These are phyloP conservation scores for Epinotia bilunana DNA, from an alignment of 2,888 invertebrate species.

Conservation along the genomic window DNA sequence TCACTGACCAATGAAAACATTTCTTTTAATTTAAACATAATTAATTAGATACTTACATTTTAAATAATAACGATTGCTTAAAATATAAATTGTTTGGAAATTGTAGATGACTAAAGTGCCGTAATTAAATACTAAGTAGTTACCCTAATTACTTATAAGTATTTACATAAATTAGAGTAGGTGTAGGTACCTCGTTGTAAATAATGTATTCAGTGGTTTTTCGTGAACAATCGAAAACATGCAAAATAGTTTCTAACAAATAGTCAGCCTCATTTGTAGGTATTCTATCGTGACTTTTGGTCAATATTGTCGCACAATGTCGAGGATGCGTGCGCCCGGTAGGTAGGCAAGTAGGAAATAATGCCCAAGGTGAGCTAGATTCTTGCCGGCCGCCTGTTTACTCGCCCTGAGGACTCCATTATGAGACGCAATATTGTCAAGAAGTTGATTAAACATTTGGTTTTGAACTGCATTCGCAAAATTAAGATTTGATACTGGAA, in stretches of 20 bases:
- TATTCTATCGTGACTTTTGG: slow-evolving; percentile 19
- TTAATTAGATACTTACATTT: background rate
- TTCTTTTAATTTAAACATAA: background rate
- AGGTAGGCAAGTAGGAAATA: slow-evolving; percentile 77
- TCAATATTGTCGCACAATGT: slow-evolving; percentile 46
- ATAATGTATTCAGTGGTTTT: too few species aligned
- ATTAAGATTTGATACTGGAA: background rate
- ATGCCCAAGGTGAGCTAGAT: slow-evolving; percentile 79
- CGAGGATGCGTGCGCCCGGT: slow-evolving; percentile 53
- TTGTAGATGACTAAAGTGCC: background rate
- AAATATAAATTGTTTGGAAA: background rate
- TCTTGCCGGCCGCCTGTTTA: slow-evolving; percentile 66
- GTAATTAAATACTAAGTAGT: too few species aligned
- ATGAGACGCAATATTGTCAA: slow-evolving; percentile 50
- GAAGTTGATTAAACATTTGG: slow-evolving; percentile 40
- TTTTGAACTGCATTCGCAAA: background rate
- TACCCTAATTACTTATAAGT: too few species aligned
- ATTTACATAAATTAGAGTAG: too few species aligned
- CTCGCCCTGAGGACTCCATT: slow-evolving; percentile 64
- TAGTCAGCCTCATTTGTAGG: background rate
- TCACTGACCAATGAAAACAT: slow-evolving; percentile 33
- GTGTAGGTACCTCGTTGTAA: too few species aligned
- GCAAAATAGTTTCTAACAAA: too few species aligned
- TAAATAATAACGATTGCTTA: background rate
- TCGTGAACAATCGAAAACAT: too few species aligned